A percentile compares a stretch with the other conserved stretches of the same genome.
Conservation (phyloP, 2,888 invertebrate species). For the Xestia xanthographa region DNA sequence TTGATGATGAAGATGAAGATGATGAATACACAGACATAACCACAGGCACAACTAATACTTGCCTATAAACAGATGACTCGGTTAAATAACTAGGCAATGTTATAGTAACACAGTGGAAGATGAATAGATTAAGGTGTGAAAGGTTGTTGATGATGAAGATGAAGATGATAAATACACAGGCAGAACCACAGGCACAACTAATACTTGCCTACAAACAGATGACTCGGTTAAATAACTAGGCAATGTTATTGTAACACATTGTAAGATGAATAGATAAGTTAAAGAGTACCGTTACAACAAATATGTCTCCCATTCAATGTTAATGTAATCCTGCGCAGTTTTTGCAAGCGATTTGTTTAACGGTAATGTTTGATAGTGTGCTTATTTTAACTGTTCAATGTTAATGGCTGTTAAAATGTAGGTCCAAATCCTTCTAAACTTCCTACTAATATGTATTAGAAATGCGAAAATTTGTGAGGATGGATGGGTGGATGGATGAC, state of each 20-base stretch:
- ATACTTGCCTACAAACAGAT: background rate
- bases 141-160: background rate
- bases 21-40: too few relatives aligned
- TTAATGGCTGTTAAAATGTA: background rate
- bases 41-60: too few relatives aligned
- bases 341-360: slow-evolving; percentile 53
- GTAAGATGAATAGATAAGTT: slow-evolving; percentile 39
- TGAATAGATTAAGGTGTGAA: background rate
- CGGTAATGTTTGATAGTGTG: slow-evolving; percentile 31
- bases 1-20: too few relatives aligned
- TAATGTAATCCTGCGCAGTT: slow-evolving; percentile 57
- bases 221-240: slow-evolving; percentile 34
- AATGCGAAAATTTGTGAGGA: too few relatives aligned
- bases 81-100: background rate
- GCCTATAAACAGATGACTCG: slow-evolving; percentile 11
- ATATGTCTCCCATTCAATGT: slow-evolving; percentile 51
- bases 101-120: background rate
- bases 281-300: slow-evolving; percentile 45
- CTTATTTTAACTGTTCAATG: slow-evolving; percentile 4
- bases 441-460: too few relatives aligned
- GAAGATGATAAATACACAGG: background rate
- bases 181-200: background rate
- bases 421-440: background rate
- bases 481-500: too few relatives aligned
- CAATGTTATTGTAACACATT: slow-evolving; percentile 46